Base-by-base conservation (phyloP, 2,797 vertebrate genomes). In the Florisuga fusca region DNA sequence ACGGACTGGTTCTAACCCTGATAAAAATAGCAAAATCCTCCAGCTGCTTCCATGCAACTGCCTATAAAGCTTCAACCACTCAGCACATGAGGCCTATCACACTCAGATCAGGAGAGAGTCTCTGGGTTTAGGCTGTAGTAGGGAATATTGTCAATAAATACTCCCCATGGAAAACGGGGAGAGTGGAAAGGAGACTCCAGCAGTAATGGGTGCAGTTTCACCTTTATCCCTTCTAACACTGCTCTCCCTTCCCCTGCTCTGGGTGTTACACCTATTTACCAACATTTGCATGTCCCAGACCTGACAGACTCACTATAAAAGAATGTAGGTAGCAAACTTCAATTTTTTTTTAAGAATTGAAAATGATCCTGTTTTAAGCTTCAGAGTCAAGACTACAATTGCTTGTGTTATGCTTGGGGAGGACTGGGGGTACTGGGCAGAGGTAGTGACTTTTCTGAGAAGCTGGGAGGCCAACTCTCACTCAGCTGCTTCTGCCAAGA, bases 311-410 rank as follows among this genome's bases (percentile, higher is more conserved):
- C 73, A n/a, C 41, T 53, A 2, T 1, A 73, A 86, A 75, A 51
- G 62, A 78, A 78, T 3, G 34, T 19, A 78, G 73, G 72, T 58
- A 50, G 51, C 34, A 83, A 94, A 84, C 64, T 53, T 86, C 38
- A 31, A 43, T 74, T 38, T 7, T 55, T 89, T 46, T 84, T 69
- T 45, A n/a, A 91, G 64, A 90, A n/a, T 69, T 67, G 41, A 80
- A 81, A 79, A 88, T 63, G 4, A 66, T 69, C 89, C 55, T 73
- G 38, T 84, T 93, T 93, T 75, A 78, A 80, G 46, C 54, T 84
- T 89, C 48, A 67, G 15, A 85, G 38, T 26, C 51, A 41, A 71
- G n/a, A 48, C n/a, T 58, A 21, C 12, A 59, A 34, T 27, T 72
- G 55, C 59, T 26, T 2, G 1, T 45, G 20, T 81, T 59, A 10